Evolutionary conservation across 2,113 vertebrate genomes (phyloP).

Genomic region (Thermophis baileyi): DNA sequence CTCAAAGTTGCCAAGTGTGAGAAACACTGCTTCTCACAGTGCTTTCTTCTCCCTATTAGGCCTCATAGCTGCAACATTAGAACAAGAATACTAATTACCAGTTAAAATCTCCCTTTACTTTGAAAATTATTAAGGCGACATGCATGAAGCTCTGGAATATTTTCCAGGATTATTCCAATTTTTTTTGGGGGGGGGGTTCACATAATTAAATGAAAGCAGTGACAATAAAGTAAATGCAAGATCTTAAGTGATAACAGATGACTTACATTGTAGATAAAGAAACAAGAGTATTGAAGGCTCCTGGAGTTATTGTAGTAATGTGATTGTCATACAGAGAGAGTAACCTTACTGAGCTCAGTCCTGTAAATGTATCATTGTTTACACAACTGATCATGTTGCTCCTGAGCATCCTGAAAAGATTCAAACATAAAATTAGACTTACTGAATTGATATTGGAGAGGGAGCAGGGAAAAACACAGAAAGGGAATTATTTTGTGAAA

Average conservation of each 20-base stretch:
- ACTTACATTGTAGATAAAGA: constrained; percentile 98
- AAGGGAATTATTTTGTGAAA: not conserved
- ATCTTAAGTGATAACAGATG: not conserved
- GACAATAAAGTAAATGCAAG: not conserved
- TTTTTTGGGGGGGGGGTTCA: not conserved
- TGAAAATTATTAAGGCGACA: not conserved
- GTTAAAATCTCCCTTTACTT: not conserved
- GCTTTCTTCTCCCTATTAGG: not conserved
- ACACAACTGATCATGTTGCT: constrained; percentile 95
- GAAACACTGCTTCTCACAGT: not conserved
- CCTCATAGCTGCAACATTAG: not conserved
- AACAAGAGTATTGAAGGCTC: constrained; percentile 92
- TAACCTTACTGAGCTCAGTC: constrained; percentile 90
- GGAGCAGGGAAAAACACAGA: not conserved
- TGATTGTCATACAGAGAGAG: constrained; percentile 96
- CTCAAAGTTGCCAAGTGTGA: not conserved
- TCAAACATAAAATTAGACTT: constrained; percentile 38
- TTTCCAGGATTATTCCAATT: not conserved
- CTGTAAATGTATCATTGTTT: constrained; percentile 90
- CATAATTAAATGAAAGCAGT: not conserved
- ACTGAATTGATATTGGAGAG: not conserved
- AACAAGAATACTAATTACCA: not conserved
- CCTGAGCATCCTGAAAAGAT: constrained; percentile 84
- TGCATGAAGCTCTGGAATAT: not conserved
- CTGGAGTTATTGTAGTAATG: constrained; percentile 90